Evolutionary conservation across 2,797 vertebrate species (phyloP).

Genomic region (Enteromius treurensis): DNA sequence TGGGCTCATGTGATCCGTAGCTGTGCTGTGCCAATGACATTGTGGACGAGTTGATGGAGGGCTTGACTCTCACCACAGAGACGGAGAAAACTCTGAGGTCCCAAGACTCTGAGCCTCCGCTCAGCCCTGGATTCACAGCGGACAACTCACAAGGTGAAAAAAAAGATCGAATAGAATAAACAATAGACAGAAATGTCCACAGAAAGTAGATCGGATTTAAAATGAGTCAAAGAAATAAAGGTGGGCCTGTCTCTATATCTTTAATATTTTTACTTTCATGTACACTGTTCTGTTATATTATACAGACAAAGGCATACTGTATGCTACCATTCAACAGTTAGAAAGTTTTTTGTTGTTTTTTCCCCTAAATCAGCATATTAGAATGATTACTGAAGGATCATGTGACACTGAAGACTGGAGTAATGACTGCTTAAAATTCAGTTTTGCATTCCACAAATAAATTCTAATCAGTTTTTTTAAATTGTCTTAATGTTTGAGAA

Average conservation of each 20-base stretch:
- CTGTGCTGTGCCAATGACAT: slow-evolving; percentile 87
- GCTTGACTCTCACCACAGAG: slow-evolving; percentile 85
- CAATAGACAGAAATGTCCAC: neutral
- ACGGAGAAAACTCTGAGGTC: slow-evolving; percentile 84
- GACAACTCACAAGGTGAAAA: slow-evolving; percentile 81
- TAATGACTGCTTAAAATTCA: neutral
- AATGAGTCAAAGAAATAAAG: neutral
- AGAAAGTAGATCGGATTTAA: neutral
- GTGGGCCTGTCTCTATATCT: neutral
- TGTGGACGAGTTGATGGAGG: slow-evolving; percentile 90
- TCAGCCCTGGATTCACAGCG: slow-evolving; percentile 69
- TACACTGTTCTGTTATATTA: neutral
- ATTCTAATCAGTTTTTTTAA: neutral
- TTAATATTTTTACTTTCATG: neutral
- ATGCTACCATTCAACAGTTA: neutral
- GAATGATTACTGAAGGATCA: neutral
- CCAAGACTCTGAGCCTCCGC: slow-evolving; percentile 83
- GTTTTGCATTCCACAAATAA: neutral
- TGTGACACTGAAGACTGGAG: neutral
- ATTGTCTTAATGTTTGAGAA: neutral
- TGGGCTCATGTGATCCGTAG: slow-evolving; percentile 67
- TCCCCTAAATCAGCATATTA: neutral
- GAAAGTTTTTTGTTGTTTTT: neutral
- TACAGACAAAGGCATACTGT: neutral
- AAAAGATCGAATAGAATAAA: no score